Evolutionary conservation across 2,113 vertebrate species (phyloP), one percentile per base, ranked within the genome.

Genomic region (Alligator sinensis): DNA sequence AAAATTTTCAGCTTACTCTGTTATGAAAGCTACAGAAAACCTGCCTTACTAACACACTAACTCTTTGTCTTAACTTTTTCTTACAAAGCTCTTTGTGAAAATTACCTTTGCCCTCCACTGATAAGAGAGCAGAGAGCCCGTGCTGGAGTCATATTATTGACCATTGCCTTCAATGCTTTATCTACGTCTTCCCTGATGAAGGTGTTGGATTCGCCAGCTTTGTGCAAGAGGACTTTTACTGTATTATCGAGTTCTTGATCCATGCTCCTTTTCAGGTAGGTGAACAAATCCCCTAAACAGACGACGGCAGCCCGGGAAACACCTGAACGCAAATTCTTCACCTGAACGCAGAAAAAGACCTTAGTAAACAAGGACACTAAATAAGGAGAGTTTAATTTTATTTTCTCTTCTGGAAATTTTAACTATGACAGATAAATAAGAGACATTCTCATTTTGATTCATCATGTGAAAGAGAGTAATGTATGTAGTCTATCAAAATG

Each of bases 101-200:
- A 96, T 97, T 97, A 99, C 99, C 99, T 97, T 90, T 99, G 98
- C 93, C 99, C 99, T 94, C 99, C 99, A 82, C 95, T 97, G 85
- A 99, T 98, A 59, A 99, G 98, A 82, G 99, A 98, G 87, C 96
- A 96, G 90, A 99, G 97, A 87, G 98, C 97, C 30, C 99, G 99
- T 55, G 97, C 97, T 60, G 98, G 98, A 28, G 98, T 99, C 97
- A 99, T 99, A 95, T 98, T 98, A 91, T 98, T 98, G 93, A 99
- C 98, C 99, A 99, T 99, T 96, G 98, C 98, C 95, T 98, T 98
- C 94, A 99, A 94, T 1, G 99, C 98, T 87, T 97, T 98, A 92
- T 99, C 99, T 85, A 99, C 98, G 62, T 99, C 99, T 97, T 99
- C 99, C 95, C 99, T 97, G 82, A 99, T 99, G 96, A 99, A 99